Base-by-base conservation (phyloP, 2,113 vertebrate genomes). In the Cebidichthys violaceus region DNA sequence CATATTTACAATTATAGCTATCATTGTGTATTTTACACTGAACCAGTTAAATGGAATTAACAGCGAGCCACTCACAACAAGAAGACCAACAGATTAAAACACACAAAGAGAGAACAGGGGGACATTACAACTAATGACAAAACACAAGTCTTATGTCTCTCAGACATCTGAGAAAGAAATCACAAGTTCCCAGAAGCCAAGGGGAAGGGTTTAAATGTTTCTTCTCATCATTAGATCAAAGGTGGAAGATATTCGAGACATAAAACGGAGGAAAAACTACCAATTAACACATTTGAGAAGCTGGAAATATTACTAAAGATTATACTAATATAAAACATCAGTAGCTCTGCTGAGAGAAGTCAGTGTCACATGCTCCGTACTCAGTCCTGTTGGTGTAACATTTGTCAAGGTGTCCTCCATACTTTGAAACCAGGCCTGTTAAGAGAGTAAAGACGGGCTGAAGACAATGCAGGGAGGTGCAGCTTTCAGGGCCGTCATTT, bases 401-500 rank as follows among this genome's bases (percentile, higher is more conserved):
- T 24, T 18, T 24, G 31, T 35, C 29, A 15, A 2, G 10, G 9
- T 39, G 6, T 52, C 57, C 50, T 9, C 4, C 66, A 8, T 13
- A 50, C 17, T 9, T 24, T 50, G 4, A 61, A 39, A 18, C 2
- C 18, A 18, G 39, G 65, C 4, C 7, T 2, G 17, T 69, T 50
- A 4, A 9, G 54, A 29, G 9, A 70, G 33, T 13, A 37, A 1
- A n/a, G 41, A 27, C 18, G 55, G 70, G 20, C 37, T 72, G 35
- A 62, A 54, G 37, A 17, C 31, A 61, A 62, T 29, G 22, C 3
- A 43, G 0, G 9, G 14, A 18, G 29, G 59, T 22, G 18, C 50
- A 11, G 64, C 43, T 80, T 81, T 70, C 13, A 0, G 29, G n/a
- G 37, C 60, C 22, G 47, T 43, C 9, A 6, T 65, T 84, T 84